These are phyloP conservation scores for Lasioglossum oenotherae DNA, from an alignment of 2,888 invertebrate species.

Conservation along the genomic window DNA sequence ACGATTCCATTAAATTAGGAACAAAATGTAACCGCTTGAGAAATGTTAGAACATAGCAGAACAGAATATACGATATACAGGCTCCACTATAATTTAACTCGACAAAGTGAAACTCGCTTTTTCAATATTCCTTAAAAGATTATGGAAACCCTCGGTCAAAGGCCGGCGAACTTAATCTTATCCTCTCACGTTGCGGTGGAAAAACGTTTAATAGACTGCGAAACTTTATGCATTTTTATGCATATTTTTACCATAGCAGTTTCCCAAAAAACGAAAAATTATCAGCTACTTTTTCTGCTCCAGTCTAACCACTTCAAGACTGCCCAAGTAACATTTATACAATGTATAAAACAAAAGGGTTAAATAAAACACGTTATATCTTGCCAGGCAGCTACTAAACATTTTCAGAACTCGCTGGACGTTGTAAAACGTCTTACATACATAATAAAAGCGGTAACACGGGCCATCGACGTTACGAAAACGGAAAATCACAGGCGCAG, in stretches of 20 bases:
- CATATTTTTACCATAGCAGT: too few species aligned
- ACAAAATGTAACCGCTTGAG: neutral
- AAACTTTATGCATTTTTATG: neutral
- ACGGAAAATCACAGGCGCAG: neutral
- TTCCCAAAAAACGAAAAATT: too few species aligned
- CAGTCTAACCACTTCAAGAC: neutral
- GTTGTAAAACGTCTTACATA: neutral
- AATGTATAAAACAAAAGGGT: neutral
- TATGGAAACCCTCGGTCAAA: neutral
- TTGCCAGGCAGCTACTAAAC: neutral
- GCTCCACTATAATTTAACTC: neutral
- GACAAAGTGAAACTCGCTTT: neutral
- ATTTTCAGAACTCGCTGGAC: neutral
- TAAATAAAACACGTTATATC: neutral
- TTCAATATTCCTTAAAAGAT: conserved; percentile 2
- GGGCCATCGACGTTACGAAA: neutral
- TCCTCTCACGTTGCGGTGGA: neutral
- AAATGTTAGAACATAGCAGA: neutral
- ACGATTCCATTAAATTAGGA: neutral
- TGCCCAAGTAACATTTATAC: neutral
- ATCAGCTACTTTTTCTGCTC: neutral
- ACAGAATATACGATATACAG: neutral
- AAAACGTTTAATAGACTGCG: neutral
- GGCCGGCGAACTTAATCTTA: neutral
- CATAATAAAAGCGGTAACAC: neutral